A percentile compares a stretch with the other conserved stretches of the same genome.
phyloP scores from a whole-genome alignment of 2,113 vertebrate genomes.

The Nerophis ophidion region DNA sequence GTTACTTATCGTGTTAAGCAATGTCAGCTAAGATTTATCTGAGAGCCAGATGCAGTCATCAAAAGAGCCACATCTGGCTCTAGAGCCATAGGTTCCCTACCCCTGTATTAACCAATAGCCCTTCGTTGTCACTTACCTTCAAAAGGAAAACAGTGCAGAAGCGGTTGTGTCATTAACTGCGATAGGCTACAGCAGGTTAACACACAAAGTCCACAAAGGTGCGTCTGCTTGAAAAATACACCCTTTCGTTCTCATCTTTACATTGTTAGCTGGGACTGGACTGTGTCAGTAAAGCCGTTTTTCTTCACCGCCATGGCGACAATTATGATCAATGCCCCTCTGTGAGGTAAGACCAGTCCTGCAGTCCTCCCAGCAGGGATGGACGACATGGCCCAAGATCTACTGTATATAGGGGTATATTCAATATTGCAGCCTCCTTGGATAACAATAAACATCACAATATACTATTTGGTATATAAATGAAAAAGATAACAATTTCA shows the following conservation, averaged over 20 bases:
- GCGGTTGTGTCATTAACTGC: constrained; percentile 18
- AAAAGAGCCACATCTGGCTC: too few relatives aligned
- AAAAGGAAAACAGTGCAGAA: constrained; percentile 30
- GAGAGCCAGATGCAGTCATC: too few relatives aligned
- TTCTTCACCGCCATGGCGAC: constrained; percentile 48
- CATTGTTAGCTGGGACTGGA: constrained; percentile 29
- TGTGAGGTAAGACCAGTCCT: constrained; percentile 27
- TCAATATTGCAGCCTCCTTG: too few relatives aligned
- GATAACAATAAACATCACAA: too few relatives aligned
- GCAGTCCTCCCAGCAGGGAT: constrained; percentile 18
- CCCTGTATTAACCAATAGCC: constrained; percentile 29
- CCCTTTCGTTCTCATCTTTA: constrained; percentile 9
- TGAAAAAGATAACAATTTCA: too few relatives aligned
- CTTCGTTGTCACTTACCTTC: constrained; percentile 31
- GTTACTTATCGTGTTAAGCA: too few relatives aligned
- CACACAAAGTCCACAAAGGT: constrained; percentile 29
- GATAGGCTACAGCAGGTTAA: constrained; percentile 19
- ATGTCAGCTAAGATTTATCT: too few relatives aligned
- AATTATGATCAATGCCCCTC: constrained; percentile 57
- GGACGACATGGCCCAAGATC: too few relatives aligned
- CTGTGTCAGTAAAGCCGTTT: constrained; percentile 31
- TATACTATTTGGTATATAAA: too few relatives aligned
- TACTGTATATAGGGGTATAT: too few relatives aligned
- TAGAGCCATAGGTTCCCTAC: too few relatives aligned
- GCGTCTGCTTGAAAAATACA: constrained; percentile 41